Evolutionary conservation across 1,140 invertebrate genomes (phyloP).

Genomic region (Hetaerina americana): DNA sequence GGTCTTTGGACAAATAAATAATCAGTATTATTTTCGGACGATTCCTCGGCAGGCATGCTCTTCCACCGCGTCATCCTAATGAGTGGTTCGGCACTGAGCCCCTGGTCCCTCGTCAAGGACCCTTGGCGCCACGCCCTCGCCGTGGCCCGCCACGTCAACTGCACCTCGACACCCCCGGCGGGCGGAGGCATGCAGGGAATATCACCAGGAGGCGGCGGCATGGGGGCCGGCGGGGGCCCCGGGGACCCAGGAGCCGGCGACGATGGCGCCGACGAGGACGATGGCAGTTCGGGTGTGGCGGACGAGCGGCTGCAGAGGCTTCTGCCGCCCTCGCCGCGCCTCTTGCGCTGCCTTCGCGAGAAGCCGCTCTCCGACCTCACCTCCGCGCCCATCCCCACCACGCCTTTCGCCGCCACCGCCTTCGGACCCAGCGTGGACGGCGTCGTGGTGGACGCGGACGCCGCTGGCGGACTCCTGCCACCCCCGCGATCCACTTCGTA

Average conservation of each 20-base stretch:
- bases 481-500: neutral
- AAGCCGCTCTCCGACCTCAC: slow-evolving; percentile 47
- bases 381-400: slow-evolving; percentile 15
- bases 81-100: slow-evolving; percentile 87
- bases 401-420: slow-evolving; percentile 44
- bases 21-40: no score
- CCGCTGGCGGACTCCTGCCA: slow-evolving; percentile 23
- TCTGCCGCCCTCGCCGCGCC: neutral
- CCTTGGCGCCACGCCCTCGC: slow-evolving; percentile 74
- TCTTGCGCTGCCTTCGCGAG: neutral
- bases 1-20: no score
- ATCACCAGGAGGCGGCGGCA: slow-evolving; percentile 51
- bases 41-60: slow-evolving; percentile 53
- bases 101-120: slow-evolving; percentile 81
- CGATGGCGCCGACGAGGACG: slow-evolving; percentile 48
- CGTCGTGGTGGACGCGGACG: slow-evolving; percentile 67
- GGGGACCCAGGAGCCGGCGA: slow-evolving; percentile 54
- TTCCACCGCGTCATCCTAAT: slow-evolving; percentile 90
- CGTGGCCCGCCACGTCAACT: slow-evolving; percentile 75
- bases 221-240: slow-evolving; percentile 49
- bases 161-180: slow-evolving; percentile 35
- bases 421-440: slow-evolving; percentile 87
- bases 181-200: neutral
- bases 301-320: neutral
- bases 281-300: slow-evolving; percentile 48